Evolutionary conservation across 2,113 vertebrate species (phyloP).

Genomic region (Callionymus lyra): DNA sequence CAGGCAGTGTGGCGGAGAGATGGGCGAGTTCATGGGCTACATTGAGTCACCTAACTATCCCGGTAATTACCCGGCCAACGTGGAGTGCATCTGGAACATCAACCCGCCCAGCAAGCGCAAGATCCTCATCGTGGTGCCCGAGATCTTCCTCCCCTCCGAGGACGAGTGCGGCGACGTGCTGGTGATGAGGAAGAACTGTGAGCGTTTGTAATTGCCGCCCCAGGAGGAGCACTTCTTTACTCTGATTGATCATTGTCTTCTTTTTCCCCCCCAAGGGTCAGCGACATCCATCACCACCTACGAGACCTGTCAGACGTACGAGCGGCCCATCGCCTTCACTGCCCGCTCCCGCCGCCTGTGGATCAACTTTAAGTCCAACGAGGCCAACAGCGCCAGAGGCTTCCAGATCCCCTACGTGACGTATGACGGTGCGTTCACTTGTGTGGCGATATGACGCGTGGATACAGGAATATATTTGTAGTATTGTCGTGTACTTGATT

Average conservation of each 20-base stretch:
- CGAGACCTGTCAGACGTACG: conserved; percentile 96
- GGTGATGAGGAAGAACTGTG: conserved; percentile 99
- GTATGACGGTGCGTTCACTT: conserved; percentile 81
- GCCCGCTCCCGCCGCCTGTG: conserved; percentile 92
- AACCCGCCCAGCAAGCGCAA: conserved; percentile 95
- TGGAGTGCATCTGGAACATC: conserved; percentile 98
- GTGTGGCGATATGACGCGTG: no score
- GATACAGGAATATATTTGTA: no score
- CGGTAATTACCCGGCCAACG: conserved; percentile 88
- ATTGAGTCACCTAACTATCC: conserved; percentile 98
- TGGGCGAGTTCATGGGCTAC: conserved; percentile 93
- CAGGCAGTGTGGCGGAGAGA: conserved; percentile 89
- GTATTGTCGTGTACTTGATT: no score
- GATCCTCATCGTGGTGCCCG: conserved; percentile 94
- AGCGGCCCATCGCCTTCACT: conserved; percentile 93
- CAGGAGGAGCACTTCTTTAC: not conserved
- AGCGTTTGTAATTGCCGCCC: conserved; percentile 14
- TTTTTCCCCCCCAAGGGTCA: conserved; percentile 68
- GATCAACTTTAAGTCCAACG: conserved; percentile 97
- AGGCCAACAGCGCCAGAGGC: conserved; percentile 88
- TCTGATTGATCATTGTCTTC: conserved; percentile 6
- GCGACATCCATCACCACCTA: conserved; percentile 96
- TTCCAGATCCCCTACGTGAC: conserved; percentile 98
- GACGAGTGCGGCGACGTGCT: conserved; percentile 95
- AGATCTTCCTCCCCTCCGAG: conserved; percentile 96